Conservation (phyloP, 2,888 invertebrate genomes). For the Trachelus troglodyta region DNA sequence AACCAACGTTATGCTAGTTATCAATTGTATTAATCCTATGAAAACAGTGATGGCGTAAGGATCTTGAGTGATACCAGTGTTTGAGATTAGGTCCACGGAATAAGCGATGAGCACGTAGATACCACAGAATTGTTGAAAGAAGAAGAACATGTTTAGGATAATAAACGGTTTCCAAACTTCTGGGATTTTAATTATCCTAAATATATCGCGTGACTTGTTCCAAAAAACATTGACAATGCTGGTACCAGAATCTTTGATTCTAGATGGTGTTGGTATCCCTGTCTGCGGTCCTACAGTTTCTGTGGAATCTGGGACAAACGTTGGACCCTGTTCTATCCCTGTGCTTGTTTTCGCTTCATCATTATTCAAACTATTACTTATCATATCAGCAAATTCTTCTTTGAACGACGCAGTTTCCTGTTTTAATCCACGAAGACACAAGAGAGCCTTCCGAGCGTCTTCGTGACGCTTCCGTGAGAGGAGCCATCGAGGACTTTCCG, state of each 20-base stretch:
- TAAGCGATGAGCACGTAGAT: conserved; percentile 37
- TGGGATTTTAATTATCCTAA: conserved; percentile 21
- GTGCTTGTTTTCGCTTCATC: neutral
- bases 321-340: neutral
- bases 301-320: neutral
- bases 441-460: conserved; percentile 62
- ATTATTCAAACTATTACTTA: conserved; percentile 26
- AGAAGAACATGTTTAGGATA: conserved; percentile 34
- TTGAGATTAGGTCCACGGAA: conserved; percentile 33
- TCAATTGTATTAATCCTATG: conserved; percentile 35
- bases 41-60: conserved; percentile 35
- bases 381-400: conserved; percentile 36
- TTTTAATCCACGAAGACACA: conserved; percentile 56
- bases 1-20: conserved; percentile 22
- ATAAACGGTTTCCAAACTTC: conserved; percentile 44
- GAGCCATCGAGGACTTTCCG: conserved; percentile 69
- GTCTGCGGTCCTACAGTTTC: neutral
- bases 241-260: neutral
- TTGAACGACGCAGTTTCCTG: conserved; percentile 31
- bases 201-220: conserved; percentile 20
- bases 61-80: conserved; percentile 29
- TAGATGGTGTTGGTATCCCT: neutral
- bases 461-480: conserved; percentile 61
- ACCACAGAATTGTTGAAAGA: conserved; percentile 42
- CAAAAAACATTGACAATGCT: neutral